Evolutionary conservation across 2,797 vertebrate species (phyloP), one percentile per base, ranked within the genome.

Genomic region (Helicolenus hilgendorfi): DNA sequence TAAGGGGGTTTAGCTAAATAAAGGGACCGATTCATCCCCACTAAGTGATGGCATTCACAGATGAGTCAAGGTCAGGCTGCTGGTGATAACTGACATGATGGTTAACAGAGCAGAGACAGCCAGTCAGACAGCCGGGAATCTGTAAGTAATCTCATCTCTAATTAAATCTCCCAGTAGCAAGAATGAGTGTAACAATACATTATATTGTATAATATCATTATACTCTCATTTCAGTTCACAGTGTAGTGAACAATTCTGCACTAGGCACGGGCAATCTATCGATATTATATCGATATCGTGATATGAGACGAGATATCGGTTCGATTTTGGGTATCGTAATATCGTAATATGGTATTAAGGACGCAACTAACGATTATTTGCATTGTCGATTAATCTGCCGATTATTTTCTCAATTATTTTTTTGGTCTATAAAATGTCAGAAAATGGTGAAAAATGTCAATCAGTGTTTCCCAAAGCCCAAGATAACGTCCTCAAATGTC

Each of bases 51-150:
- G 63, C 85, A 92, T 94, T 94, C 73, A 89, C 41, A 63, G 69
- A 92, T 92, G 91, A 94, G 88, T 91, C 88, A 92, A 90, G 83
- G 91, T 83, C 84, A 53, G 69, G 35, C 68, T 62, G 87, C 78
- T 69, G 74, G 70, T 81, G 84, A 94, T 90, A 77, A 33, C 33
- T 49, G 72, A 56, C 67, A 33, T 29, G 82, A 77, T 74, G 87
- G 31, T 31, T 70, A 63, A 75, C 36, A 67, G 62, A 55, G 71
- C 27, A 55, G 11, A 89, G 45, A 82, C 29, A 20, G 70, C 22
- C 65, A 90, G 33, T 10, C 27, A 83, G 77, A 81, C 76, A 67
- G 45, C 29, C 18, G 2, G 41, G 11, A 69, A 85, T 72, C 53
- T 71, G 11, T 71, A 18, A 67, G 67, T 56, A 35, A 89, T 67